Percentiles rank a stretch among this genome's conserved stretches.
Conservation (phyloP, 2,113 vertebrate genomes). For the Syrmaticus mikado region DNA sequence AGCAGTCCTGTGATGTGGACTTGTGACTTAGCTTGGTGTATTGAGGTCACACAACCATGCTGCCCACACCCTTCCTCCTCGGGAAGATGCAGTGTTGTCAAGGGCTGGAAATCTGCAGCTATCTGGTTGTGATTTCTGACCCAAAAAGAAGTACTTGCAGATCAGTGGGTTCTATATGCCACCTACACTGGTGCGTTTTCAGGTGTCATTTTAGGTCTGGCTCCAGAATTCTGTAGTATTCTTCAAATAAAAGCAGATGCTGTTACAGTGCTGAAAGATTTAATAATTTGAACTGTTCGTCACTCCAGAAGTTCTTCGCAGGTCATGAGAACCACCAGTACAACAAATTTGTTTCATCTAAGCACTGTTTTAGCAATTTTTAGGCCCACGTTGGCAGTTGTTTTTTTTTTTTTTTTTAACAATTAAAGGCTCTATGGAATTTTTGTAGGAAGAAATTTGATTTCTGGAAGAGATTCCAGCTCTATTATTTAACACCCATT, state of each 20-base stretch:
- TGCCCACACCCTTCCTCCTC: neutral
- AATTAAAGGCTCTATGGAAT: neutral
- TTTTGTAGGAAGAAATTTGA: neutral
- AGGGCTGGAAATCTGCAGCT: neutral
- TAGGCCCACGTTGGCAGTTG: neutral
- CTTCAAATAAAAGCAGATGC: neutral
- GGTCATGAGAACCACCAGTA: slow-evolving; percentile 9
- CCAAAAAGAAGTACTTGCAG: neutral
- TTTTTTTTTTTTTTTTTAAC: neutral
- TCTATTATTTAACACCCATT: neutral
- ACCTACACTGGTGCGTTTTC: neutral
- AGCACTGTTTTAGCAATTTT: neutral
- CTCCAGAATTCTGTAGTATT: neutral
- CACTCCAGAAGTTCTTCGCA: neutral
- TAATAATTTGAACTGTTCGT: slow-evolving; percentile 30
- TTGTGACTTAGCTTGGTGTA: neutral
- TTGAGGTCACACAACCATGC: slow-evolving; percentile 24
- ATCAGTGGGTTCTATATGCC: neutral
- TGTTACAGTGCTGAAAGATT: neutral
- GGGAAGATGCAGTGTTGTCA: neutral
- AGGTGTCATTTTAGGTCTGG: neutral
- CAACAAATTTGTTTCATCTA: neutral
- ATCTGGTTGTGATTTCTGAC: slow-evolving; percentile 9
- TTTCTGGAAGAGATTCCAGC: neutral
- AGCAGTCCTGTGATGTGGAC: neutral